These are phyloP conservation scores for Pilophorus perplexus DNA, from an alignment of 2,888 invertebrate species.

Conservation along the genomic window DNA sequence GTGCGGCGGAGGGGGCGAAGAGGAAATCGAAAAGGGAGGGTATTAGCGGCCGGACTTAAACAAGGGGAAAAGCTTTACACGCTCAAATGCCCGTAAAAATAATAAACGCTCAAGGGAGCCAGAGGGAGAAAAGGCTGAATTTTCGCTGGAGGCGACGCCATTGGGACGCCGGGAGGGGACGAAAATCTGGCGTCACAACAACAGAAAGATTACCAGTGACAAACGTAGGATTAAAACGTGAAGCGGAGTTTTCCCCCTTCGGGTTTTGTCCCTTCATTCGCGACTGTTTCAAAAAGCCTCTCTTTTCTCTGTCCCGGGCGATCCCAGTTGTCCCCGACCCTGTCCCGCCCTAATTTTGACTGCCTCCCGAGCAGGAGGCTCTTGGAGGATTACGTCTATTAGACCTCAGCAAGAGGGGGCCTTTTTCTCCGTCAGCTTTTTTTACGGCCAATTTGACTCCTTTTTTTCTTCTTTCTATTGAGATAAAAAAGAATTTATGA, in stretches of 20 bases:
- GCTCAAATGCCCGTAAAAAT: slow-evolving; percentile 36
- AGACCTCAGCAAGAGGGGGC: background rate
- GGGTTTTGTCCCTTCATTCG: background rate
- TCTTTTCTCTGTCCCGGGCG: background rate
- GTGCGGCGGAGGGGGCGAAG: background rate
- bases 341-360: slow-evolving; percentile 30
- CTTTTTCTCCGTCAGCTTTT: slow-evolving; percentile 28
- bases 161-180: too few relatives aligned
- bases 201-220: slow-evolving; percentile 35
- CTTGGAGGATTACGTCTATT: slow-evolving; percentile 35
- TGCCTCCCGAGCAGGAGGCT: background rate
- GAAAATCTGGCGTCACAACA: slow-evolving; percentile 37
- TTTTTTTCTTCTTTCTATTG: slow-evolving; percentile 5
- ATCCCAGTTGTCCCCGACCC: background rate
- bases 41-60: slow-evolving; percentile 8
- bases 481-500: slow-evolving; percentile 33
- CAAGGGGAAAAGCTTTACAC: slow-evolving; percentile 17
- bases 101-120: slow-evolving; percentile 23
- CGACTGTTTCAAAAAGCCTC: slow-evolving; percentile 17
- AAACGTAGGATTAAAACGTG: slow-evolving; percentile 34
- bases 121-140: slow-evolving; percentile 9
- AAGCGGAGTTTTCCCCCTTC: too few relatives aligned
- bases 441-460: slow-evolving; percentile 30
- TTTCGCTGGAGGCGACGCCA: slow-evolving; percentile 10
- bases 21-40: background rate